Percentiles rank a stretch among this genome's conserved stretches.
Conservation (phyloP, 2,113 vertebrate genomes). For the Rhodinocichla rosea region DNA sequence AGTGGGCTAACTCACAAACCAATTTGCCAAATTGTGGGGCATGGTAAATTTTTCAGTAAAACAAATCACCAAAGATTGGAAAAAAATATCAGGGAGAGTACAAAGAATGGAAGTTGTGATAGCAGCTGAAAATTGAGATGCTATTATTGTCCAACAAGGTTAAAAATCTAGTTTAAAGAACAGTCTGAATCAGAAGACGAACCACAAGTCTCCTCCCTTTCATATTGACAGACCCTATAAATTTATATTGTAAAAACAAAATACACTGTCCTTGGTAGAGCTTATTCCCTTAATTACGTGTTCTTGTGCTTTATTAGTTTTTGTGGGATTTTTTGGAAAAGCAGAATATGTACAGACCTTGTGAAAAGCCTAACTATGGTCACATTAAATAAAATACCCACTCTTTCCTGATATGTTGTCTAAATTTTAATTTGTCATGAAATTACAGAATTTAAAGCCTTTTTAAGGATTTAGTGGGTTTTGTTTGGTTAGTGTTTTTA, state of each 20-base stretch:
- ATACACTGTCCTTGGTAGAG: not conserved
- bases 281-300: not conserved
- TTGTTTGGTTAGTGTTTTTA: not conserved
- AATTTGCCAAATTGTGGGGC: not conserved
- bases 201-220: not conserved
- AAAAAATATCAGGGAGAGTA: not conserved
- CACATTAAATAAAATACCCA: not conserved
- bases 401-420: not conserved
- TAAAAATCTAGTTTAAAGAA: not conserved
- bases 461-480: not conserved
- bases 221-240: not conserved
- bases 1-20: not conserved
- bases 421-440: not conserved
- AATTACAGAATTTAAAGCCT: not conserved
- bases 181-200: not conserved
- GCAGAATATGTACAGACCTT: not conserved
- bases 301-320: not conserved
- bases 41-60: not conserved
- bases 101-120: not conserved
- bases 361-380: not conserved
- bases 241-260: not conserved
- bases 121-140: not conserved
- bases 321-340: not conserved
- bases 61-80: not conserved
- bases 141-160: not conserved